phyloP scores from a whole-genome alignment of 2,797 vertebrate genomes.

The Acipenser transmontanus region DNA sequence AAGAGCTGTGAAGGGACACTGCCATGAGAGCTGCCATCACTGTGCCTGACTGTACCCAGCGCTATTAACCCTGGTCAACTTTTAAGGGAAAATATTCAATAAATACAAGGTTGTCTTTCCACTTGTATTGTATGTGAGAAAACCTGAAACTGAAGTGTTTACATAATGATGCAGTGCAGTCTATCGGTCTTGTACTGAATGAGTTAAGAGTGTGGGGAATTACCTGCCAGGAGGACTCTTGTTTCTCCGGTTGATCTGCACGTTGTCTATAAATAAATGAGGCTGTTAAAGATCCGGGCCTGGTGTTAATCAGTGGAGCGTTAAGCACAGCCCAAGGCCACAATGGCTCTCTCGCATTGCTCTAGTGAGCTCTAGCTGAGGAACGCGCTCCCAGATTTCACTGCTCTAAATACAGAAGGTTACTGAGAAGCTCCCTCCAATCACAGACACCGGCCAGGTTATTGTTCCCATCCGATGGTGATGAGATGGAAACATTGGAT shows the following conservation, averaged over 20 bases:
- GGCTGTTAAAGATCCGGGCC: constrained; percentile 30
- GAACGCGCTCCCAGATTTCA: background rate
- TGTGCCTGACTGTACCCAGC: no score
- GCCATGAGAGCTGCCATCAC: no score
- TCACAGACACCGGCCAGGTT: constrained; percentile 2
- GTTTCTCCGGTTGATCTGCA: constrained; percentile 39
- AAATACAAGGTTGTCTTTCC: no score
- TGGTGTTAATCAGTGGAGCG: background rate
- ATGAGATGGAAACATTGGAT: background rate
- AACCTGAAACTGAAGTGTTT: no score
- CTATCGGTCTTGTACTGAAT: background rate
- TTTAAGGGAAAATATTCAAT: no score
- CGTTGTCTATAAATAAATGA: constrained; percentile 43
- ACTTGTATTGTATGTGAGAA: no score
- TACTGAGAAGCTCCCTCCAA: constrained; percentile 6
- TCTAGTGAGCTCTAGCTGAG: background rate
- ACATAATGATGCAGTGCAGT: no score
- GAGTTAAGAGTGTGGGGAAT: background rate
- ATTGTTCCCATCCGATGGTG: background rate
- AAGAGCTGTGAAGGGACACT: no score
- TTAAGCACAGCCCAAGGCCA: constrained; percentile 10
- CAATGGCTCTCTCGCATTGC: constrained; percentile 14
- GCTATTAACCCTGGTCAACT: no score
- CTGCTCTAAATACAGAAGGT: constrained; percentile 11
- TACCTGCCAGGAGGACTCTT: constrained; percentile 18